Evolutionary conservation across 2,113 vertebrate species (phyloP).

Genomic region (Charina bottae): DNA sequence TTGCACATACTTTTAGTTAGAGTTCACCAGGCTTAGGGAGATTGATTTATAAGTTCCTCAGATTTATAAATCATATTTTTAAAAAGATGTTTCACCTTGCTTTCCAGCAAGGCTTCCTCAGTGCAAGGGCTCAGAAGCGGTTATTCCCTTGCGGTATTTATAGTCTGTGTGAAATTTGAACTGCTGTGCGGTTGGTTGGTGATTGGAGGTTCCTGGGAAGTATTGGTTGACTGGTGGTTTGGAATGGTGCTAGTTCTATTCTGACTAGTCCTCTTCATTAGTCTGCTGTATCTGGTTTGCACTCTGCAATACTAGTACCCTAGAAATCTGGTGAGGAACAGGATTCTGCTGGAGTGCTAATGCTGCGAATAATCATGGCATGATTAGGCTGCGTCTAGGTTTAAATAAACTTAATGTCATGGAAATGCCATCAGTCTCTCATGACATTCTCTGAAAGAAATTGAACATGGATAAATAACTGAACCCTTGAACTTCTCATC

Average conservation of each 20-base stretch:
- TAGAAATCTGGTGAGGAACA: not conserved
- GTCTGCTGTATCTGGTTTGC: not conserved
- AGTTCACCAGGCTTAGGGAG: not conserved
- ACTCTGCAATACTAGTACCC: not conserved
- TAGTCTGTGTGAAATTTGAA: not conserved
- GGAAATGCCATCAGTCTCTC: not conserved
- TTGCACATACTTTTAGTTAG: not conserved
- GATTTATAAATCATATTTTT: not conserved
- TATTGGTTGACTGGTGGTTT: not conserved
- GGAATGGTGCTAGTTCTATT: not conserved
- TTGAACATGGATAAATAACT: not conserved
- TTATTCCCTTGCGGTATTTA: not conserved
- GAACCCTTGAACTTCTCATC: not conserved
- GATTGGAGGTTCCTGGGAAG: not conserved
- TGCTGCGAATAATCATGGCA: not conserved
- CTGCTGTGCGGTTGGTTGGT: not conserved
- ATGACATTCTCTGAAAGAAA: not conserved
- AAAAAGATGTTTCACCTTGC: not conserved
- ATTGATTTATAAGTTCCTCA: not conserved
- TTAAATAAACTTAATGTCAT: not conserved
- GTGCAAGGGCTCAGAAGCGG: not conserved
- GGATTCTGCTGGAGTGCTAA: not conserved
- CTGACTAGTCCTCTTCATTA: not conserved
- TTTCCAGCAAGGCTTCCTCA: not conserved
- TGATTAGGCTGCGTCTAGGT: not conserved